Evolutionary conservation across 2,888 invertebrate genomes (phyloP).

Genomic region (Apamea epomidion): DNA sequence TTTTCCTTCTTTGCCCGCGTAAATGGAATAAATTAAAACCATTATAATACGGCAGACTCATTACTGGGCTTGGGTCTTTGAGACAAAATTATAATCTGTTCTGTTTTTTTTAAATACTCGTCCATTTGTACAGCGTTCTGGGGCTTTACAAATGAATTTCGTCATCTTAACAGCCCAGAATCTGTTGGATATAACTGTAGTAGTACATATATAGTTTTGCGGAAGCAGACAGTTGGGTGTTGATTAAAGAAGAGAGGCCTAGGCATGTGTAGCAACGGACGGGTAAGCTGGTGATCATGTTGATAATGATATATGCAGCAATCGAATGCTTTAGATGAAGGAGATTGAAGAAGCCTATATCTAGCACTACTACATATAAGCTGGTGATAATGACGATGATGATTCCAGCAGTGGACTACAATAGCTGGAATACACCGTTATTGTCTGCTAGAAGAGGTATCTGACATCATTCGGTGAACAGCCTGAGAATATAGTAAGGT

Average conservation of each 20-base stretch:
- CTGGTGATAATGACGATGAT: too few relatives aligned
- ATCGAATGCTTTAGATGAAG: neutral
- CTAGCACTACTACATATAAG: too few relatives aligned
- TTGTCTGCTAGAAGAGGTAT: neutral
- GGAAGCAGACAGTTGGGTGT: neutral
- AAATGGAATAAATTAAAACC: conserved; percentile 65
- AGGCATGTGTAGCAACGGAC: neutral
- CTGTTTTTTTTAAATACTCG: conserved; percentile 20
- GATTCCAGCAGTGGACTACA: too few relatives aligned
- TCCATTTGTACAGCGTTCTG: neutral
- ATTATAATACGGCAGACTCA: conserved; percentile 59
- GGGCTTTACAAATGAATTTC: neutral
- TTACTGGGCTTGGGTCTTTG: conserved; percentile 51
- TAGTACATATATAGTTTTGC: neutral
- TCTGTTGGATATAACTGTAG: neutral
- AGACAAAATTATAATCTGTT: conserved; percentile 35
- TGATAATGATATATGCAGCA: neutral
- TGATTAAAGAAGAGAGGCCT: neutral
- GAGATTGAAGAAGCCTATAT: too few relatives aligned
- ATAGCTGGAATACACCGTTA: neutral
- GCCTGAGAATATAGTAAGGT: neutral
- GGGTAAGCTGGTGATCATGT: neutral
- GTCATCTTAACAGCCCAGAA: neutral
- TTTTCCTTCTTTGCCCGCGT: conserved; percentile 52
- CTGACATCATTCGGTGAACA: neutral